A percentile compares a stretch with the other conserved stretches of the same genome.
Conservation (phyloP, 2,797 vertebrate genomes). For the Onychomys torridus region DNA sequence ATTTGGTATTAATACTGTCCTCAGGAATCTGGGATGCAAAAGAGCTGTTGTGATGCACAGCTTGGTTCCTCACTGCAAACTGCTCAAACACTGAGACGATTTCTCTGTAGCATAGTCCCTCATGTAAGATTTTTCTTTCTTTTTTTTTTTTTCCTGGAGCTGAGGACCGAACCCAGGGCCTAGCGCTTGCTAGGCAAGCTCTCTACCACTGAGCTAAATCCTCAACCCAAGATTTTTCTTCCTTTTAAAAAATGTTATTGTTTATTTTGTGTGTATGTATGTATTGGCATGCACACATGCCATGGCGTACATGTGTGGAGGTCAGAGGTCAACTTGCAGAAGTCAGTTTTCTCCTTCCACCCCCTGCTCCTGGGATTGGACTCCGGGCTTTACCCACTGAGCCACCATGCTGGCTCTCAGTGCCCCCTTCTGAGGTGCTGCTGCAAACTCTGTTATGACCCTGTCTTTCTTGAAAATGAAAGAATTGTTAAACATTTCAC, state of each 20-base stretch:
- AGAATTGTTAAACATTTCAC: background rate
- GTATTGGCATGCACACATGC: background rate
- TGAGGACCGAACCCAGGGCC: too few relatives aligned
- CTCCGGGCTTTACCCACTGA: background rate
- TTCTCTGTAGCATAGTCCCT: background rate
- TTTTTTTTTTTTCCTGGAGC: background rate
- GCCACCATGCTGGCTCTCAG: background rate
- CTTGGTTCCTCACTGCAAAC: background rate
- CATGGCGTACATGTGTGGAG: background rate
- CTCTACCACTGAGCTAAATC: too few relatives aligned
- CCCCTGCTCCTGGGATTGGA: background rate
- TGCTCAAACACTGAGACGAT: background rate
- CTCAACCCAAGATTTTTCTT: too few relatives aligned
- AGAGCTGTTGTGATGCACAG: background rate
- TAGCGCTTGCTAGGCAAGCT: too few relatives aligned
- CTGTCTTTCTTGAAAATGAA: constrained; percentile 20
- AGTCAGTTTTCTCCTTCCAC: background rate
- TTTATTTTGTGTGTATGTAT: background rate
- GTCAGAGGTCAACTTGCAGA: background rate
- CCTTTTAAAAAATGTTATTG: background rate
- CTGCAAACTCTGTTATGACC: background rate
- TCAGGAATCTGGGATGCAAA: background rate
- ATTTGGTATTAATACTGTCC: background rate
- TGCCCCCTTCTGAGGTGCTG: background rate
- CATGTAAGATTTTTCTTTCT: background rate